A percentile compares a stretch with the other conserved stretches of the same genome.
Conservation (phyloP, 2,797 vertebrate genomes). For the Hippopotamyrus pictus region DNA sequence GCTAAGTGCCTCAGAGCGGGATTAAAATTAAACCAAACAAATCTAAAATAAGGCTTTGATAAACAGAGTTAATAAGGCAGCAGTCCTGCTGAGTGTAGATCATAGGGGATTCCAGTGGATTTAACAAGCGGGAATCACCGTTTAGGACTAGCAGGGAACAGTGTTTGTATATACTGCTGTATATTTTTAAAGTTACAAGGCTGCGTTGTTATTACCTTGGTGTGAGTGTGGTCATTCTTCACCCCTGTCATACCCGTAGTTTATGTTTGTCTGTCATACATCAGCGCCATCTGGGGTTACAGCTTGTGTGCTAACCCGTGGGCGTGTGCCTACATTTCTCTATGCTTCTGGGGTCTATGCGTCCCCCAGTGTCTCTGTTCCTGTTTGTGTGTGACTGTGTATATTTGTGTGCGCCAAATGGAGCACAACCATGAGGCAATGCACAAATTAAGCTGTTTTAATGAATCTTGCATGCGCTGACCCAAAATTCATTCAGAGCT, state of each 20-base stretch:
- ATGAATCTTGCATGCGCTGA: slow-evolving; percentile 64
- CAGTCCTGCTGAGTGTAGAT: not conserved
- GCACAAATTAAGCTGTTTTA: slow-evolving; percentile 50
- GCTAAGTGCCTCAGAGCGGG: slow-evolving; percentile 24
- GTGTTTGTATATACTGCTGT: not conserved
- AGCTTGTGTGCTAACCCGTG: not conserved
- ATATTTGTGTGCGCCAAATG: slow-evolving; percentile 28
- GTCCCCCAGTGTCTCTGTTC: slow-evolving; percentile 2
- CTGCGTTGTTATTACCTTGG: not conserved
- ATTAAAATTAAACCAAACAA: slow-evolving; percentile 28
- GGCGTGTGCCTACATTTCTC: not conserved
- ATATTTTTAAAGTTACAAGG: not conserved
- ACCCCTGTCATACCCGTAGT: not conserved
- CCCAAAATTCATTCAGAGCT: slow-evolving; percentile 56
- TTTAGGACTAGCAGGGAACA: not conserved
- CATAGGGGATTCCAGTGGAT: not conserved
- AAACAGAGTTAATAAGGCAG: slow-evolving; percentile 10
- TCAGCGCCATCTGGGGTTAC: not conserved
- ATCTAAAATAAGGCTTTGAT: not conserved
- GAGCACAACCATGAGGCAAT: slow-evolving; percentile 51
- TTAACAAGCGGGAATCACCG: not conserved
- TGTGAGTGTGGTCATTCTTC: not conserved
- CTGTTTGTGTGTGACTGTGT: not conserved
- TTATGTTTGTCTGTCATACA: not conserved
- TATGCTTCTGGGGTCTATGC: not conserved